Conservation (phyloP, 2,113 vertebrate species). For the Agelaius tricolor region DNA sequence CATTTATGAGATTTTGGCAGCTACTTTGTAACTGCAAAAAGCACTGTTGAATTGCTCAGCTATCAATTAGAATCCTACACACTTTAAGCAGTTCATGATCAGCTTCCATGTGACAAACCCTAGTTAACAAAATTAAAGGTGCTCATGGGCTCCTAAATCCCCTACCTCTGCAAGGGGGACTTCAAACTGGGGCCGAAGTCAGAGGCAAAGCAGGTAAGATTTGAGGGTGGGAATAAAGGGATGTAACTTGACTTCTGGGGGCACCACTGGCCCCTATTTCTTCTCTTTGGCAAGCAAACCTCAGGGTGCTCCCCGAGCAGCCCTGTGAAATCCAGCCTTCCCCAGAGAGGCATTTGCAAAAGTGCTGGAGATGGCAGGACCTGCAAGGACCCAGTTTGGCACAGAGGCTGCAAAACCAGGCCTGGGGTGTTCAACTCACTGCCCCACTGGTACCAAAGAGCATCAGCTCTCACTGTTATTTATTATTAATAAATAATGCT, state of each 20-base stretch:
- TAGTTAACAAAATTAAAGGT: background rate
- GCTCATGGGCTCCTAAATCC: background rate
- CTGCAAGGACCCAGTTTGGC: background rate
- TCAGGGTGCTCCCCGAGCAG: background rate
- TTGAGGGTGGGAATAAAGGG: background rate
- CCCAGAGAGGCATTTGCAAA: background rate
- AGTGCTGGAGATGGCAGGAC: rapidly evolving
- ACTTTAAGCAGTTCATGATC: background rate
- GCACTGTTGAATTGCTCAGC: background rate
- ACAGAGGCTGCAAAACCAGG: background rate
- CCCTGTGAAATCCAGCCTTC: background rate
- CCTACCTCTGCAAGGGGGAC: rapidly evolving
- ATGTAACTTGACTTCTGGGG: background rate
- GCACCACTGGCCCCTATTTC: background rate
- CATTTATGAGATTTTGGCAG: slow-evolving; percentile 41
- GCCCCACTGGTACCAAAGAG: rapidly evolving
- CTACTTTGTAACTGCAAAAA: slow-evolving; percentile 17
- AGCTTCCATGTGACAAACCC: background rate
- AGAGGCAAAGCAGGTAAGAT: background rate
- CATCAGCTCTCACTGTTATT: background rate
- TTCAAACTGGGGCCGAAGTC: background rate
- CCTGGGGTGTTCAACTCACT: background rate
- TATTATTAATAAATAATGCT: background rate
- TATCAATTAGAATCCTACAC: background rate
- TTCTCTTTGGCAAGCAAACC: background rate